phyloP scores from a whole-genome alignment of 2,113 vertebrate genomes.

The Pardalotus punctatus region DNA sequence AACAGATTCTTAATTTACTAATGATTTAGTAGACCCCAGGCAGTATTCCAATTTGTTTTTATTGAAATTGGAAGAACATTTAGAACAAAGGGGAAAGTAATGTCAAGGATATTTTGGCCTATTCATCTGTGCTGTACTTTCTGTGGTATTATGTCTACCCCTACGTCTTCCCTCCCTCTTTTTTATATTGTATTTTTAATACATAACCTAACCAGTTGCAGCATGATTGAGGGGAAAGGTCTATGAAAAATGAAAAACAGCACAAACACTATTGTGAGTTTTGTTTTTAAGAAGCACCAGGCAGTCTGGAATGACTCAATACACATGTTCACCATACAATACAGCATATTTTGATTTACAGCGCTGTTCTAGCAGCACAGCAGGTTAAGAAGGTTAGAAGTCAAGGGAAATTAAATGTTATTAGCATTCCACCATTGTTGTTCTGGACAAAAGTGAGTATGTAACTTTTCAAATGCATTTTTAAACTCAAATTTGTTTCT shows the following conservation, averaged over 20 bases:
- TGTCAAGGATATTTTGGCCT: constrained; percentile 63
- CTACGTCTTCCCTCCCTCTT: constrained; percentile 41
- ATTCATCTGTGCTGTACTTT: constrained; percentile 53
- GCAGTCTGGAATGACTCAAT: constrained; percentile 67
- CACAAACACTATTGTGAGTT: constrained; percentile 61
- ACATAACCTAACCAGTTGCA: constrained; percentile 54
- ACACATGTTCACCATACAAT: constrained; percentile 63
- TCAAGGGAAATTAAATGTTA: constrained; percentile 77
- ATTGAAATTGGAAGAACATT: constrained; percentile 82
- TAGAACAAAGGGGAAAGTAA: constrained; percentile 67
- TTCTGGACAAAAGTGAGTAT: constrained; percentile 47
- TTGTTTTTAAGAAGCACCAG: constrained; percentile 71
- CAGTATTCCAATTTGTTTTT: constrained; percentile 89
- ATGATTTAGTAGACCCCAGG: constrained; percentile 92
- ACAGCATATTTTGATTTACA: constrained; percentile 68
- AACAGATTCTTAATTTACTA: constrained; percentile 97
- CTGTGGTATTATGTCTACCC: constrained; percentile 44
- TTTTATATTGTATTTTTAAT: constrained; percentile 61
- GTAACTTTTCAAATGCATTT: constrained; percentile 68
- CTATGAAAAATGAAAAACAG: constrained; percentile 62
- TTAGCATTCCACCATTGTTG: constrained; percentile 72
- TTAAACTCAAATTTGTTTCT: constrained; percentile 59
- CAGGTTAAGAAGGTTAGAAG: constrained; percentile 75
- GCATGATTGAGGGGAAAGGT: constrained; percentile 57
- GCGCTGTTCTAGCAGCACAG: constrained; percentile 54